A percentile compares a stretch with the other conserved stretches of the same genome.
Conservation (phyloP, 2,797 vertebrate species). For the Fratercula arctica region DNA sequence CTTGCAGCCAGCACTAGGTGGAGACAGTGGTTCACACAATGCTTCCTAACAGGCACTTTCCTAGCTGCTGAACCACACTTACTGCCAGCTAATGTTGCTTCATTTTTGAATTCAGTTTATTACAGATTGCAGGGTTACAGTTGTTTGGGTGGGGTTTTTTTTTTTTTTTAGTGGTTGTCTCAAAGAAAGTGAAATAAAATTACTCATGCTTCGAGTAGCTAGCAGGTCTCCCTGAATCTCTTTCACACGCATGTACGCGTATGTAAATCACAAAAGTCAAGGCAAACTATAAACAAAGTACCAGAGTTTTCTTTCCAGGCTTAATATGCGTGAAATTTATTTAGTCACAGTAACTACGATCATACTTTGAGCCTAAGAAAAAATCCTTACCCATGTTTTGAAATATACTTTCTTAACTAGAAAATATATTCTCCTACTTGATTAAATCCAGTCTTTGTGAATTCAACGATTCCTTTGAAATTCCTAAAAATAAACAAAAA, state of each 20-base stretch:
- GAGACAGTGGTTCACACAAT: constrained; percentile 71
- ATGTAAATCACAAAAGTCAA: not conserved
- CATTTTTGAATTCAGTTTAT: not conserved
- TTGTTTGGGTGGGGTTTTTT: not conserved
- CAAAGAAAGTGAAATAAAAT: constrained; percentile 45
- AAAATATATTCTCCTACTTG: not conserved
- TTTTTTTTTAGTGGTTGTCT: not conserved
- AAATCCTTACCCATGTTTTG: not conserved
- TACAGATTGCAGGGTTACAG: not conserved
- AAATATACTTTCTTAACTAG: not conserved
- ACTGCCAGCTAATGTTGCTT: not conserved
- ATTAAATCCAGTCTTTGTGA: not conserved
- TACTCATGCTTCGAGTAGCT: not conserved
- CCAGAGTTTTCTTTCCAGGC: not conserved
- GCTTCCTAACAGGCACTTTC: not conserved
- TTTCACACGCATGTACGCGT: not conserved
- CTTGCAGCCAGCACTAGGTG: constrained; percentile 73
- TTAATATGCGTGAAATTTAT: not conserved
- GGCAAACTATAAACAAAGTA: not conserved
- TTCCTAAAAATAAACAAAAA: not conserved
- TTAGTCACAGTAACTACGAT: not conserved
- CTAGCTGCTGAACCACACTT: not conserved
- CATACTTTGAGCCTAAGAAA: not conserved
- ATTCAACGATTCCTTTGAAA: not conserved
- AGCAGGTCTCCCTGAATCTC: not conserved